A percentile compares a stretch with the other conserved stretches of the same genome.
Evolutionary conservation across 2,888 invertebrate species (phyloP).

Genomic region (Crepidodera aurea): DNA sequence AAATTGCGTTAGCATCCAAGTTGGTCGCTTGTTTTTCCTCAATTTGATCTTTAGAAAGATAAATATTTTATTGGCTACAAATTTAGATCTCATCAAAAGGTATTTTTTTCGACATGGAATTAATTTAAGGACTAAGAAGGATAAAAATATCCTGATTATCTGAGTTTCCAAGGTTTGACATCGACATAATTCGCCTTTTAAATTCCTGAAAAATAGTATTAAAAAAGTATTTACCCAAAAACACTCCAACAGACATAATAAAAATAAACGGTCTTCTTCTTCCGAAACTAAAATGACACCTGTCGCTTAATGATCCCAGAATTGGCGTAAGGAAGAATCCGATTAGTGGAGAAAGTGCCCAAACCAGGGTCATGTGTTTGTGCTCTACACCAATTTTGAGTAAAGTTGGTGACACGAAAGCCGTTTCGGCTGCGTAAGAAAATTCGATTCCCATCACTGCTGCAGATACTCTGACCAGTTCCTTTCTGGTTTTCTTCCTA

Average conservation of each 20-base stretch:
- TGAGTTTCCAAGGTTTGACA: no score
- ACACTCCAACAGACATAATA: slow-evolving; percentile 85
- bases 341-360: slow-evolving; percentile 93
- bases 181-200: no score
- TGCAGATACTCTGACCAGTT: slow-evolving; percentile 87
- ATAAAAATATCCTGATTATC: no score
- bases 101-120: no score
- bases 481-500: slow-evolving; percentile 80
- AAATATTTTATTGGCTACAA: no score
- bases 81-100: no score
- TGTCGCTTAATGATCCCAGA: slow-evolving; percentile 90
- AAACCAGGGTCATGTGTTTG: slow-evolving; percentile 93
- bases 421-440: slow-evolving; percentile 97
- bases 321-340: slow-evolving; percentile 95
- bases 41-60: no score
- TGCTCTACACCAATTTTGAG: slow-evolving; percentile 93
- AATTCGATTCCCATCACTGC: slow-evolving; percentile 98
- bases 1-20: background rate
- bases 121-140: no score
- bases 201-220: no score
- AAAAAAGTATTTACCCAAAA: slow-evolving; percentile 88
- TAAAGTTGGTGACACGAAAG: slow-evolving; percentile 94
- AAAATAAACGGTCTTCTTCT: slow-evolving; percentile 92
- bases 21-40: background rate
- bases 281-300: slow-evolving; percentile 82